Evolutionary conservation across 2,888 invertebrate species (phyloP), one percentile per base, ranked within the genome.

Genomic region (Meliscaeva auricollis): DNA sequence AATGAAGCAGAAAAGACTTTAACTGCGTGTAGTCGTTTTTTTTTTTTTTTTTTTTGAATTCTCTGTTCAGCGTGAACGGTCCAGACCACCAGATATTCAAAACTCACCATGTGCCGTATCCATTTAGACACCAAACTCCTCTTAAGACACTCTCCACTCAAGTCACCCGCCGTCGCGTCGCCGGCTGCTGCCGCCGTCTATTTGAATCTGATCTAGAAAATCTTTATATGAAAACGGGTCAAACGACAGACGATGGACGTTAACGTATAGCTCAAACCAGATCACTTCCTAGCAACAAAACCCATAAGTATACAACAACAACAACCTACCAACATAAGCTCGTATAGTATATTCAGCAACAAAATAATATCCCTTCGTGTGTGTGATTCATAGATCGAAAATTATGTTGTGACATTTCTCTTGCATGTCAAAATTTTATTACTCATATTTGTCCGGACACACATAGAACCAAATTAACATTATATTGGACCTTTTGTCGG

Each of bases 391-490:
- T 88, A 87, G 87, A 87, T 87, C 78, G 87, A 83, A 88, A 88
- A 88, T 88, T 88, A 88, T 88, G 88, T 88, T 88, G 88, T 88
- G 88, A 88, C 88, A 88, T 88, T 88, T 87, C 85, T 88, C 88
- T 88, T 87, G 88, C 88, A 88, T 88, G 88, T 88, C 87, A 88
- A 87, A 88, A 88, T 88, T 88, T 88, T 88, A 88, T 88, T 88
- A 88, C 87, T 88, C 88, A 88, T 88, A 87, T 88, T 87, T 87
- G 87, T 87, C 80, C 87, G 80, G 60, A 87, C 87, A 87, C 87
- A 87, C 82, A 87, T 87, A 82, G 87, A 82, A 87, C 85, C 87
- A 87, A 87, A 87, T 87, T 87, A 87, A 87, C 87, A 87, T 87
- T 81, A 77, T 85, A 87, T 87, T 82, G 87, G 70, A 74, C 82